Evolutionary conservation across 1,140 invertebrate species (phyloP), one percentile per base, ranked within the genome.

Genomic region (Papilio aristodemus): DNA sequence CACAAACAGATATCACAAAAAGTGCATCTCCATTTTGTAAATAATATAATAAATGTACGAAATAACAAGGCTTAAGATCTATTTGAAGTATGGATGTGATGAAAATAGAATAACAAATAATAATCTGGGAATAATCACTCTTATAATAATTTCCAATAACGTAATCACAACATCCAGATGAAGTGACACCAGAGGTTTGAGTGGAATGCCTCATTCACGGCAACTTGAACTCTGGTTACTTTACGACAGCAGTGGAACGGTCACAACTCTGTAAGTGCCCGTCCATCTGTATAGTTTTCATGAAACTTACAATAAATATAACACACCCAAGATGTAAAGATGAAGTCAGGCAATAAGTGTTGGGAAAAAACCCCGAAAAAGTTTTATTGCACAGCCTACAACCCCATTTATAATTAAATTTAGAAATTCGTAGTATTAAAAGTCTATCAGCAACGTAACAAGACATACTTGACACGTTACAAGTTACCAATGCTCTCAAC

Each of bases 1-100:
- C 71, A 74, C 60, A 70, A 72, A 69, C 54, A 74, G 62, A 77
- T 77, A 74, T 80, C 74, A 76, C 76, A 74, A 74, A n/a, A 63
- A 66, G 68, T 70, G 71, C 3, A 69, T 66, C 58, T 66, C 25
- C 64, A 69, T 54, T 70, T 63, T 37, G 43, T 67, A 59, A 68
- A 58, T 38, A 38, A 67, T 60, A 38, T 64, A 41, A n/a, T 64
- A 60, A 32, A 32, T 6, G 6, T 32, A 32, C 27, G 27, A 32
- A 32, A 67, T 58, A 67, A 36, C 14, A 63, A 70, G 39, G 68
- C 43, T 67, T 68, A 69, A 69, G 58, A 68, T 68, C 19, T 60
- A 70, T 73, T 67, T 32, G 32, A 38, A 62, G 41, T 54, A 62
- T 46, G 39, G 22, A 14, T n/a, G n/a, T 38, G n/a, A 66, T 36